Base-by-base conservation (phyloP, 2,888 invertebrate genomes). In the Ochropacha duplaris region DNA sequence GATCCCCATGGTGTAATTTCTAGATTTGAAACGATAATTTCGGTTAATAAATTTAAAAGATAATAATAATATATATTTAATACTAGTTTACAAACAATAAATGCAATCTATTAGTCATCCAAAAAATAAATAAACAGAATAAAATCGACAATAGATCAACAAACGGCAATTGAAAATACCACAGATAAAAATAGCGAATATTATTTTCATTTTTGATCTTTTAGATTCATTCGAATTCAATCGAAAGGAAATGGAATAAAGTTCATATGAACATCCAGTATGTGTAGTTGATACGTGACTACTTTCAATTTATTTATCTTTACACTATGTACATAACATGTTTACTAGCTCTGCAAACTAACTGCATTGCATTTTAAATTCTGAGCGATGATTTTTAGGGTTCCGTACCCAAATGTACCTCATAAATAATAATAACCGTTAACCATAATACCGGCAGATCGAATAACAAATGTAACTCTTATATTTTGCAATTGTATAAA, bases 221-320 rank as follows among this genome's bases (percentile, higher is more conserved):
- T 69, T 72, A 69, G 72, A 70, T 74, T 65, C 65, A 70, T 65
- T 59, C 60, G 57, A 61, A 69, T 76, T 64, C 60, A 61, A 65
- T 66, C 59, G 62, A 71, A 57, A 68, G 69, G 69, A 74, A 71
- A 74, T 73, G 57, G 66, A 66, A 74, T 69, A 73, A 58, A 72
- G 70, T 71, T 60, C 60, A 58, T 44, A 19, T 19, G 19, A 44
- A 44, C 9, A 9, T 44, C 6, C 3, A 14, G 44, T 44, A 19
- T 31, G 4, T 44, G 19, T 44, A 44, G 44, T 44, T 9, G 44
- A 44, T 44, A 44, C 44, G 44, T 44, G 44, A 44, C 44, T 44
- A 44, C 44, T 44, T 44, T 44, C 44, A 44, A 44, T 44, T 44
- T 44, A 44, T 44, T 19, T 44, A 4, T 14, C 44, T 44, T 19